These are phyloP conservation scores for Astropecten irregularis DNA, from an alignment of 53 echinoderm and acorn worm species.

Conservation along the genomic window DNA sequence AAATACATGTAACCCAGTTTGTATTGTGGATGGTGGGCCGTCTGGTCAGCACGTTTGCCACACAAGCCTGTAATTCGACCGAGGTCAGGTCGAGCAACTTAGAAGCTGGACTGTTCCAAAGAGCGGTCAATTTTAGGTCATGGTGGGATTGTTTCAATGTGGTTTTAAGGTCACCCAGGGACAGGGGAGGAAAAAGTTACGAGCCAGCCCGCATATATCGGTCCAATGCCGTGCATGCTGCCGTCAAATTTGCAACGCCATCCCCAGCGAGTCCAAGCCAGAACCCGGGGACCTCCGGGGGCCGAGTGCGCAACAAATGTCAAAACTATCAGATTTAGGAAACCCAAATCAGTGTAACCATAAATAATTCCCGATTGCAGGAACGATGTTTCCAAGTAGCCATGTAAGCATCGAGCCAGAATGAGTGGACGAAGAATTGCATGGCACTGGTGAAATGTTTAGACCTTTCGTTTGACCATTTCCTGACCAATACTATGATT, in stretches of 20 bases:
- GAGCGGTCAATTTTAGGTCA: slow-evolving; percentile 48
- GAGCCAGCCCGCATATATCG: neutral
- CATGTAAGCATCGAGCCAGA: too few relatives aligned
- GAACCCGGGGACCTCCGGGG: too few relatives aligned
- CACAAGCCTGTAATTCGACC: neutral
- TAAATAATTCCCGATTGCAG: too few relatives aligned
- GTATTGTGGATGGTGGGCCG: neutral
- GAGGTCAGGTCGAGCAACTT: slow-evolving; percentile 24
- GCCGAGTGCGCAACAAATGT: too few relatives aligned
- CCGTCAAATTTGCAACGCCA: slow-evolving; percentile 6
- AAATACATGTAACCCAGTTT: slow-evolving; percentile 1
- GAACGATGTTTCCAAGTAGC: too few relatives aligned
- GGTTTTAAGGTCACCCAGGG: slow-evolving; percentile 43
- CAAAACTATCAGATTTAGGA: too few relatives aligned
- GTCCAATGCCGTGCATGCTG: neutral
- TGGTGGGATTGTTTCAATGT: slow-evolving; percentile 29
- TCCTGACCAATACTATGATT: too few relatives aligned
- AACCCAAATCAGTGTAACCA: too few relatives aligned
- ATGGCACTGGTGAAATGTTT: too few relatives aligned
- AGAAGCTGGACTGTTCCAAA: too few relatives aligned
- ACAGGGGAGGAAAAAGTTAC: neutral
- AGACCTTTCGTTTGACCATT: too few relatives aligned
- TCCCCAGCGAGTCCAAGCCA: slow-evolving; percentile 1
- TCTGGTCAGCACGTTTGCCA: slow-evolving; percentile 7
- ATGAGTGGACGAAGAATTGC: too few relatives aligned